Evolutionary conservation across 2,113 vertebrate species (phyloP).

Genomic region (Nothocercus nigrocapillus): DNA sequence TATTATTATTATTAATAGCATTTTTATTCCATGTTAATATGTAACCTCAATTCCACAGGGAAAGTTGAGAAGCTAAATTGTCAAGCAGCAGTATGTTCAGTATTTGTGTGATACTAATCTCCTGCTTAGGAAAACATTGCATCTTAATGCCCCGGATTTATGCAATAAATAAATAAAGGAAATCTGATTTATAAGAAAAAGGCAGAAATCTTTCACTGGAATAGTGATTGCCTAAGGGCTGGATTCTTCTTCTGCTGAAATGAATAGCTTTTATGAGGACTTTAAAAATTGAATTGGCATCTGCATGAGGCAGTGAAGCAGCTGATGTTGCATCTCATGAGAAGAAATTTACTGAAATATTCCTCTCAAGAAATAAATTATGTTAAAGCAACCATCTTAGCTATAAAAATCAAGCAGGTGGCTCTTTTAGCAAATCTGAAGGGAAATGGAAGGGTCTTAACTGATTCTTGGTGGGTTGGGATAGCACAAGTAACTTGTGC

Average conservation of each 20-base stretch:
- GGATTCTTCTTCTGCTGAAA: neutral
- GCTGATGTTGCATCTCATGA: neutral
- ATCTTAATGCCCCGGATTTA: neutral
- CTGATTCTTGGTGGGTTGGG: neutral
- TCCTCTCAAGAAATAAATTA: neutral
- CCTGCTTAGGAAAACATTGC: neutral
- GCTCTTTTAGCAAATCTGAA: neutral
- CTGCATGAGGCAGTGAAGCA: neutral
- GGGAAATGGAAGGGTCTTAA: neutral
- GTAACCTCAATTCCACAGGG: neutral
- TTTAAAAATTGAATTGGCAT: neutral
- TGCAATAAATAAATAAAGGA: neutral
- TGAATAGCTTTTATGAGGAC: neutral
- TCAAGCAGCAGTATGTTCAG: rapidly evolving
- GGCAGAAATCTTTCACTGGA: neutral
- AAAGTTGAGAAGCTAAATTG: neutral
- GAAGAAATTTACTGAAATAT: neutral
- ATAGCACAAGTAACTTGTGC: neutral
- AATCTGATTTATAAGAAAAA: neutral
- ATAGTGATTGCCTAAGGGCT: neutral
- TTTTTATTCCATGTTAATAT: neutral
- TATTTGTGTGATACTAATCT: neutral
- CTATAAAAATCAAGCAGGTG: neutral
- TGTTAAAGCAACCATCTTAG: neutral
- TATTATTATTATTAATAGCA: neutral